Conservation (phyloP, 2,797 vertebrate species). For the Hylomyscus alleni region DNA sequence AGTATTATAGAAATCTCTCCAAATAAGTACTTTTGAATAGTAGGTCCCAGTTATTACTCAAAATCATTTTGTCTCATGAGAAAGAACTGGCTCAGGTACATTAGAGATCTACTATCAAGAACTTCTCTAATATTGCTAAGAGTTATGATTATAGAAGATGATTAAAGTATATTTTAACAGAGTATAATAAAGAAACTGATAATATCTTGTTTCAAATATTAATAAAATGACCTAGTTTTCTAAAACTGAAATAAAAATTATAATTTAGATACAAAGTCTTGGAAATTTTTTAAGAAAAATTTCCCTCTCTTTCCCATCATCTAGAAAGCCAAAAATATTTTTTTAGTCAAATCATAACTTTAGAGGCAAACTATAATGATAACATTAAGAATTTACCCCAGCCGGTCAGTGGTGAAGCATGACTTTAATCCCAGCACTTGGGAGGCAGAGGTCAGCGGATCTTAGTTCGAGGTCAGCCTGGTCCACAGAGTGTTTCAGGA, state of each 20-base stretch:
- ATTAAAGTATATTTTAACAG: constrained; percentile 48
- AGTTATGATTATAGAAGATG: constrained; percentile 37
- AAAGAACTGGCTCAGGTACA: constrained; percentile 18
- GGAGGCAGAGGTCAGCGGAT: too few relatives aligned
- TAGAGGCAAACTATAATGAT: background rate
- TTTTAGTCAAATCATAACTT: background rate
- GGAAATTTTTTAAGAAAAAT: constrained; percentile 48
- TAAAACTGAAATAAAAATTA: constrained; percentile 46
- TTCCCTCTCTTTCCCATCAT: background rate
- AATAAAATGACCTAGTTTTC: constrained; percentile 54
- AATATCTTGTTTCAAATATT: constrained; percentile 50
- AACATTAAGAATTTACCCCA: background rate
- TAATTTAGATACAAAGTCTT: constrained; percentile 47
- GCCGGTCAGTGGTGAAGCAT: too few relatives aligned
- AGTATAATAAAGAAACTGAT: background rate
- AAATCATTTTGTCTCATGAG: constrained; percentile 56
- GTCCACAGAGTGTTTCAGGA: too few relatives aligned
- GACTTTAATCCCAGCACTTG: too few relatives aligned
- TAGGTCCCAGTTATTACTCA: constrained; percentile 40
- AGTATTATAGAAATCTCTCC: constrained; percentile 52
- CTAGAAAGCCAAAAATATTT: constrained; percentile 7
- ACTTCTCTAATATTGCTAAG: constrained; percentile 41
- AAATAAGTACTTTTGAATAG: constrained; percentile 64
- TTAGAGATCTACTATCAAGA: constrained; percentile 7
- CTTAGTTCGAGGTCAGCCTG: too few relatives aligned